Evolutionary conservation across 2,888 invertebrate genomes (phyloP), one percentile per base, ranked within the genome.

Genomic region (Heteromurus nitidus): DNA sequence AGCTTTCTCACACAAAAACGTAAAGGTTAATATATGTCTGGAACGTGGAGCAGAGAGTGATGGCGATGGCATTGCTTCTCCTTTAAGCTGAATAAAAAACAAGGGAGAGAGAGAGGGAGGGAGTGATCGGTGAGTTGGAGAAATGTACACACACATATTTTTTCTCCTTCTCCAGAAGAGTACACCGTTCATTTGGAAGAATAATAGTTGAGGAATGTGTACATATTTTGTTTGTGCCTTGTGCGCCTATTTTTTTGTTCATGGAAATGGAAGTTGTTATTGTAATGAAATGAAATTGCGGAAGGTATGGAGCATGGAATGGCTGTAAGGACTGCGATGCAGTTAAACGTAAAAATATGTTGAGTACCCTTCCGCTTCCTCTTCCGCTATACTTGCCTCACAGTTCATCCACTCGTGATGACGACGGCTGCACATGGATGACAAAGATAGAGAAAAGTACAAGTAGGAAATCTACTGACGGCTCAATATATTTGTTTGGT

Each of bases 131-230:
- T 50, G 20, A 50, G n/a, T 44, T 9, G 44, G n/a, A 20, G 26
- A 47, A 47, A 47, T 11, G 26, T 13, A 24, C 24, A 55, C 5
- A n/a, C 44, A 44, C n/a, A n/a, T 9, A 55, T 26, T 55, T 50
- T 55, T 24, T 22, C 24, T 26, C 26, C 55, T 55, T 55, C 55
- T n/a, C n/a, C n/a, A n/a, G n/a, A n/a, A n/a, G n/a, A n/a, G n/a
- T n/a, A n/a, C n/a, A 55, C n/a, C 26, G 26, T 55, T 55, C 55
- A 55, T 55, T 24, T 55, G 20, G 26, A 13, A 55, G 26, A 50
- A n/a, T 50, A 36, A 5, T n/a, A n/a, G n/a, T n/a, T 36, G 5
- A 36, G 36, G 36, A 3, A 47, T 47, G n/a, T n/a, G n/a, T n/a
- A n/a, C n/a, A n/a, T n/a, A n/a, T n/a, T n/a, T n/a, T n/a, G n/a